Conservation (phyloP, 2,888 invertebrate species). For the Pristionchus entomophagus region DNA sequence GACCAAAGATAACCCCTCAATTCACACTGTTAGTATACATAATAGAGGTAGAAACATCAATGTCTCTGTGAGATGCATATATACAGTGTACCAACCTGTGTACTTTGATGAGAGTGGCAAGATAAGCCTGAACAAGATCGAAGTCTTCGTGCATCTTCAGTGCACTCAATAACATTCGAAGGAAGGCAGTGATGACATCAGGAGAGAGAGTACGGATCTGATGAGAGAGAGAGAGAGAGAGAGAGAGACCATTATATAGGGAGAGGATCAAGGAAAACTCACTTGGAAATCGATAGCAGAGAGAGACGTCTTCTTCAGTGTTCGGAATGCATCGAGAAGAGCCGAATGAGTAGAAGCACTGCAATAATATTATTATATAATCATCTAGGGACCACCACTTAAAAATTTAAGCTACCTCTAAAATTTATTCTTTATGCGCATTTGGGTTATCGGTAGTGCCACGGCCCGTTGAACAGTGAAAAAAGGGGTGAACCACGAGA, state of each 20-base stretch:
- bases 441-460: too few relatives aligned
- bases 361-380: too few relatives aligned
- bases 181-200: conserved; percentile 58
- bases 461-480: too few relatives aligned
- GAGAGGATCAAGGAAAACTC: too few relatives aligned
- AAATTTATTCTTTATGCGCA: too few relatives aligned
- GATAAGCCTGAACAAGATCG: conserved; percentile 91
- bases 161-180: conserved; percentile 78
- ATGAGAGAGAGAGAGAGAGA: too few relatives aligned
- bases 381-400: not conserved
- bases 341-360: conserved; percentile 53
- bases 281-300: conserved; percentile 70
- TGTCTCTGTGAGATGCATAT: too few relatives aligned
- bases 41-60: too few relatives aligned
- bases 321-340: conserved; percentile 54
- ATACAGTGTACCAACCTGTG: conserved; percentile 55
- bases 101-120: conserved; percentile 89
- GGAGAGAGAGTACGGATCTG: conserved; percentile 62
- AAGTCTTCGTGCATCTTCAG: conserved; percentile 87
- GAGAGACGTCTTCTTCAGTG: conserved; percentile 62
- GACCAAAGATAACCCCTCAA: conserved; percentile 7
- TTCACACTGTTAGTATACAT: not conserved
- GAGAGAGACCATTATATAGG: too few relatives aligned
- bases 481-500: too few relatives aligned
- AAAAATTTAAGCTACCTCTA: not conserved